A percentile compares a stretch with the other conserved stretches of the same genome.
Conservation (phyloP, 2,888 invertebrate genomes). For the Endotricha flammealis region DNA sequence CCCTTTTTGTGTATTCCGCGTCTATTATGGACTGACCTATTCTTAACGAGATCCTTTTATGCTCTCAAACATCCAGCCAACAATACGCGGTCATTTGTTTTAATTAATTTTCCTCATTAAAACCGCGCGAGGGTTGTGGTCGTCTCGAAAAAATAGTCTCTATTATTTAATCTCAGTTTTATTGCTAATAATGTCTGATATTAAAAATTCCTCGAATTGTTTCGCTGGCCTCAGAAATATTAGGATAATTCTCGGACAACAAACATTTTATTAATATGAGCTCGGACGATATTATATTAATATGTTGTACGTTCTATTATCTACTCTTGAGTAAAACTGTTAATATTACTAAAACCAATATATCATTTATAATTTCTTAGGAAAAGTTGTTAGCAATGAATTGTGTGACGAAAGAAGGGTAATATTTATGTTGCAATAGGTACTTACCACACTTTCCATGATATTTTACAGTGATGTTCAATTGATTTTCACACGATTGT, state of each 20-base stretch:
- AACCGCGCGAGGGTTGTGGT: slow-evolving; percentile 20
- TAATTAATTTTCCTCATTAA: slow-evolving; percentile 43
- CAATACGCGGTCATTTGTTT: slow-evolving; percentile 45
- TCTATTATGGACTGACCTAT: slow-evolving; percentile 46
- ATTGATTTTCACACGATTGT: slow-evolving; percentile 85
- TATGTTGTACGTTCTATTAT: no score
- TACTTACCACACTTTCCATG: slow-evolving; percentile 92
- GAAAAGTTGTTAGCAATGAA: no score
- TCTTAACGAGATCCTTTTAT: slow-evolving; percentile 60
- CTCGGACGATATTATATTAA: no score
- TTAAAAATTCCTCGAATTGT: slow-evolving; percentile 3
- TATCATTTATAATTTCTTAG: no score
- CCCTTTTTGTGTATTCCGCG: slow-evolving; percentile 47
- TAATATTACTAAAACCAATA: no score
- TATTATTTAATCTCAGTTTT: slow-evolving; percentile 2
- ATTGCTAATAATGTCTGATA: slow-evolving; percentile 3
- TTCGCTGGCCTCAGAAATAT: background rate
- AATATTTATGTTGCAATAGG: no score
- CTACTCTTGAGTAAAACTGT: no score
- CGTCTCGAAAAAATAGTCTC: slow-evolving; percentile 8
- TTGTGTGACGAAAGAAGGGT: no score
- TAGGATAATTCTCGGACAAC: slow-evolving; percentile 3
- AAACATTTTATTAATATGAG: slow-evolving; percentile 2
- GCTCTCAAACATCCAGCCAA: slow-evolving; percentile 44
- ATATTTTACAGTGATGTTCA: slow-evolving; percentile 88